These are phyloP conservation scores for Steinernema khuongi DNA, from an alignment of 1,140 invertebrate genomes.

Conservation along the genomic window DNA sequence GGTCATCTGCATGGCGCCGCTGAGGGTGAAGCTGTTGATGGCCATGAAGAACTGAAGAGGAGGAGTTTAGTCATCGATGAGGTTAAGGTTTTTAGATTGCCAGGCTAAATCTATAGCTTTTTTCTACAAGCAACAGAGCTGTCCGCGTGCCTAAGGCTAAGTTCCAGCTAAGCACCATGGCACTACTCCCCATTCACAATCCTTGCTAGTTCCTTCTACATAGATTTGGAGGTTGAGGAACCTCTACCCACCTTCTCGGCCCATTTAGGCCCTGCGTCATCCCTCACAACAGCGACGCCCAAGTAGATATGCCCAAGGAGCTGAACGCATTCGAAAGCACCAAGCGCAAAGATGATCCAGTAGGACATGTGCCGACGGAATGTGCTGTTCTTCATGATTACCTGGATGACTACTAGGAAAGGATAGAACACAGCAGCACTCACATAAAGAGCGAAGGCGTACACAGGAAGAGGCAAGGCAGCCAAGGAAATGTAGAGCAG, in stretches of 20 bases:
- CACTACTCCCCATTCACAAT: too few species aligned
- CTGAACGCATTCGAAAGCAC: background rate
- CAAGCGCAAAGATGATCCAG: background rate
- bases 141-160: too few species aligned
- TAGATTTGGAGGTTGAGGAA: too few species aligned
- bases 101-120: too few species aligned
- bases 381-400: background rate
- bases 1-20: slow-evolving; percentile 7
- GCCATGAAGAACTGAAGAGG: background rate
- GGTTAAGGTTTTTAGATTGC: too few species aligned
- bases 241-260: background rate
- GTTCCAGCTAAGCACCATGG: too few species aligned
- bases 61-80: background rate
- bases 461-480: background rate
- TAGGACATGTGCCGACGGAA: background rate
- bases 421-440: background rate
- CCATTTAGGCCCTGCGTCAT: background rate
- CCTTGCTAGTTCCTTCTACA: too few species aligned
- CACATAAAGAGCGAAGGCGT: background rate
- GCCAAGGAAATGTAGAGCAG: background rate
- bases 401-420: background rate
- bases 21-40: background rate
- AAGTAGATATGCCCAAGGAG: background rate
- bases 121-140: too few species aligned
- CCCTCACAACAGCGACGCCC: background rate